Evolutionary conservation across 2,113 vertebrate genomes (phyloP).

Genomic region (Isichthys henryi): DNA sequence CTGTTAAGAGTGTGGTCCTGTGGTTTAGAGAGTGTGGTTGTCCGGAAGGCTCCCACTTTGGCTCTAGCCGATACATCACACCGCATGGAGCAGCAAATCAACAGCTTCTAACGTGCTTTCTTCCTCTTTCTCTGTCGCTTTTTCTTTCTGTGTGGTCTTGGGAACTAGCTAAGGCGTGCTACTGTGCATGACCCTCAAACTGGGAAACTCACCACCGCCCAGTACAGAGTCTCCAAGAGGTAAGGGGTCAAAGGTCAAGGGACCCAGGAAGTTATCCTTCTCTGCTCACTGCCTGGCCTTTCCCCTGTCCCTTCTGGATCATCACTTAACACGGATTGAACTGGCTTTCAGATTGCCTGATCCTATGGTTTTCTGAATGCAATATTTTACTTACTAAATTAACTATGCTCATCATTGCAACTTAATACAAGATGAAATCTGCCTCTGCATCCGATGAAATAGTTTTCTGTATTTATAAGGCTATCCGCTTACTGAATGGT

Average conservation of each 20-base stretch:
- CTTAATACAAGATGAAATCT: background rate
- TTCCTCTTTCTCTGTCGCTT: slow-evolving; percentile 18
- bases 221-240: slow-evolving; percentile 99
- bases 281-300: background rate
- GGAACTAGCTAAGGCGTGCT: slow-evolving; percentile 87
- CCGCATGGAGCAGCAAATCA: slow-evolving; percentile 20
- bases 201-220: slow-evolving; percentile 90
- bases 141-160: slow-evolving; percentile 27
- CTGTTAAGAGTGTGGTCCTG: background rate
- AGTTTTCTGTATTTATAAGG: background rate
- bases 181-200: slow-evolving; percentile 96
- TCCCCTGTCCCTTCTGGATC: background rate
- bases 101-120: slow-evolving; percentile 11
- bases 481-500: background rate
- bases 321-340: background rate
- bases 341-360: background rate
- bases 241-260: slow-evolving; percentile 69
- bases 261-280: background rate
- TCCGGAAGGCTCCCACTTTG: slow-evolving; percentile 1
- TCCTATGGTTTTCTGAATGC: background rate
- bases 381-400: background rate
- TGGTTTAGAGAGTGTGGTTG: background rate
- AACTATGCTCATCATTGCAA: background rate
- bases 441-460: background rate
- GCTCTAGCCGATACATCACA: slow-evolving; percentile 11